Base-by-base conservation (phyloP, 2,113 vertebrate genomes). In the Eonycteris spelaea region DNA sequence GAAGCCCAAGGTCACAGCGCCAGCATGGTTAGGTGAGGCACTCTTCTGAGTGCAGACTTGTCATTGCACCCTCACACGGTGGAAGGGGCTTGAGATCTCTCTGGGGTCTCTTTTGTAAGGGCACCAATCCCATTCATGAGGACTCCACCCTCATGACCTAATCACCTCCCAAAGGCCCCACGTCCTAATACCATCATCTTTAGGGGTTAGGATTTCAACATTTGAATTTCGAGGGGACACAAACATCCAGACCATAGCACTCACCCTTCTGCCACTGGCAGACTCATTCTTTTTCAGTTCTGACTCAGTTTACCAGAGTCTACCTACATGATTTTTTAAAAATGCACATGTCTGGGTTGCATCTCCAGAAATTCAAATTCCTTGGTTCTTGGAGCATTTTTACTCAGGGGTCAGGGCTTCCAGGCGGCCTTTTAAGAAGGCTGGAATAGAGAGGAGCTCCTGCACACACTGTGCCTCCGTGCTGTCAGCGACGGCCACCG, bases 391-490 rank as follows among this genome's bases (percentile, higher is more conserved):
- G 22, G n/a, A 40, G 40, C 3, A 8, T 35, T 43, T 70, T 30
- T 75, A 7, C 57, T 63, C 28, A 4, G 5, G 14, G 3, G 35
- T 19, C 7, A 30, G 40, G 18, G 16, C 14, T 63, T 63, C 6
- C 35, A 24, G 28, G 48, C 51, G 74, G 14, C 5, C 38, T 92
- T 61, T 61, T 40, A 22, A 18, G 70, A 73, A 63, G 45, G 40
- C 53, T 28, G 10, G n/a, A 19, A 0, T 15, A 10, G 7, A 14
- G n/a, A 8, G n/a, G 43, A 61, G 53, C 10, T 11, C n/a, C 4
- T 6, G 6, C 0, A 0, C 16, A 9, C 1, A 1, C 28, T 4
- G 33, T 43, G 45, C 33, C 43, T 51, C 35, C 13, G 5, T 35
- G 57, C 51, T 11, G 4, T 28, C 48, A 4, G 51, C 61, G 12